Evolutionary conservation across 2,888 invertebrate species (phyloP), one percentile per base, ranked within the genome.

Genomic region (Sarcophaga caerulescens): DNA sequence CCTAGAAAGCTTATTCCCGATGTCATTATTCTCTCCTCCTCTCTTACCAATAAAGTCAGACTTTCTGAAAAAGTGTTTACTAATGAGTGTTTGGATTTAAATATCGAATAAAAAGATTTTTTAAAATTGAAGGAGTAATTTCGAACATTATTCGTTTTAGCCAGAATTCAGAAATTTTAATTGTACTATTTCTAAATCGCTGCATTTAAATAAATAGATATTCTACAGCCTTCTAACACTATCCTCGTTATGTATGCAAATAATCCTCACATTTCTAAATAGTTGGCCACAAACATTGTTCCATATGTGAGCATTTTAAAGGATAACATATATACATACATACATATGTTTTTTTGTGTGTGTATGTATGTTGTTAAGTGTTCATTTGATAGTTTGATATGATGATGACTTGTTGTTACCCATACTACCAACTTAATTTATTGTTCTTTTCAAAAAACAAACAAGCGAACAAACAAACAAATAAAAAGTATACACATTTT

Each of bases 401-500:
- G n/a, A 66, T 66, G 65, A 66, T 66, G 65, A 44, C 65, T 66
- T 66, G 65, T 68, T 52, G 14, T 52, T 17, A 68, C 21, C 68
- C 45, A 45, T 45, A 12, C 68, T 68, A 45, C 19, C 19, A 45
- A 68, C 45, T 68, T 19, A 68, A 12, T 45, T 45, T 44, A 68
- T 68, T 68, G 68, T 68, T 68, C 45, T 2, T 47, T 68, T 68
- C 14, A 3, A 19, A 11, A 60, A 60, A 60, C 10, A 68, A 35
- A 68, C 11, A 68, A n/a, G n/a, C n/a, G n/a, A 21, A 68, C 19
- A 47, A 68, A 35, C 17, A n/a, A 17, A 21, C 44, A 45, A 6
- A 68, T 44, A 12, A 68, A 68, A 68, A 45, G n/a, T 8, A n/a
- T 17, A 19, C 10, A 63, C 1, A 63, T 52, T 52, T 17, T 52